Evolutionary conservation across 2,888 invertebrate species (phyloP), one percentile per base, ranked within the genome.

Genomic region (Cosmopolites sordidus): DNA sequence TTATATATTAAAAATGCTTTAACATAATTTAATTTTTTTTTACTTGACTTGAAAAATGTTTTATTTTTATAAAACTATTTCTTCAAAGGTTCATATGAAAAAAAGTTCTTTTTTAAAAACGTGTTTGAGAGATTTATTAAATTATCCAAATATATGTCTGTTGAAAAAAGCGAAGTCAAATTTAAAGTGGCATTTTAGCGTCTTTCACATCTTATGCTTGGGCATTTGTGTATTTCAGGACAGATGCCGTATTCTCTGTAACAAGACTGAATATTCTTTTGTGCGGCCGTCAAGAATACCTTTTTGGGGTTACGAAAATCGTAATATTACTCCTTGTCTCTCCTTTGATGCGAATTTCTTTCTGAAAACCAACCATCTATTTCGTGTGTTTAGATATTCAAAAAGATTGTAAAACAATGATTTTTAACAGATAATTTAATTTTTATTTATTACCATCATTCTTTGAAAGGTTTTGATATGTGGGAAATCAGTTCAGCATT

Each of bases 231-330:
- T 6, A 14, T 16, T 46, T 30, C n/a, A 17, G 39, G 14, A n/a
- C 46, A 46, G 18, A 46, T 46, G 39, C 18, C 46, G 46, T 37
- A 37, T 45, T 27, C 8, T 27, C 37, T 39, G 22, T 18, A 18
- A 38, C 33, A 45, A 38, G 38, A 37, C 37, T 18, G 22, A 38
- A 46, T 38, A 46, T 46, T 22, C 46, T 39, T 46, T 45, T 46
- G 39, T 46, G 16, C 15, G 22, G 40, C 39, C 40, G 29, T 18
- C 29, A 16, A 41, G 29, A 49, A 49, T 38, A 43, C 38, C 43
- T 43, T 43, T 49, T 38, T 18, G 5, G 14, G 43, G 37, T 43
- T 30, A 42, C 43, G 14, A 27, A 49, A 43, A 43, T 16, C 16
- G 43, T 43, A 43, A 38, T 49, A 49, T 43, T 2, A 43, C 27